Conservation (phyloP, 2,888 invertebrate genomes). For the Thereva nobilitata region DNA sequence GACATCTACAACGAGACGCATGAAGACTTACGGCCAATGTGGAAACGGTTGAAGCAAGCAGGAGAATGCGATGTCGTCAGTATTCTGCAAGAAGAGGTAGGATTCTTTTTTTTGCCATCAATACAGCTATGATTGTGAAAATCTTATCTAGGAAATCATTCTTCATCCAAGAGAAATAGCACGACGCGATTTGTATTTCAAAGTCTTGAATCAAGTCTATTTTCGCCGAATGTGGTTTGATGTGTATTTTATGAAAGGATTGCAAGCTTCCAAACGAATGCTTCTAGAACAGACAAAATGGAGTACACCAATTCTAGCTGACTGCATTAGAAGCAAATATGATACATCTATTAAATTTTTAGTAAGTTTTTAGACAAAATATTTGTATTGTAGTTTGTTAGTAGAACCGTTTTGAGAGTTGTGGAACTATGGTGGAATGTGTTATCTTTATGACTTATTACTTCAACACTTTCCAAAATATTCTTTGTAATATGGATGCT, state of each 20-base stretch:
- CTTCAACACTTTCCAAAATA: no score
- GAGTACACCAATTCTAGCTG: constrained; percentile 46
- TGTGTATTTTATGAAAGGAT: constrained; percentile 49
- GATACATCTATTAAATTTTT: constrained; percentile 48
- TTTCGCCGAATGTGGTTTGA: constrained; percentile 51
- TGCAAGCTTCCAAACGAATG: constrained; percentile 47
- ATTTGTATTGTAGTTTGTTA: no score
- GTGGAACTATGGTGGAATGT: no score
- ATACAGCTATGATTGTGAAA: not conserved
- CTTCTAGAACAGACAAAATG: constrained; percentile 47
- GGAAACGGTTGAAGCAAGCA: constrained; percentile 31
- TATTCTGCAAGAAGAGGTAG: constrained; percentile 33
- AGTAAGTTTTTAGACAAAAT: constrained; percentile 43
- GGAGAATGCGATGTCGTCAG: constrained; percentile 41
- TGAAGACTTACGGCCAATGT: constrained; percentile 26
- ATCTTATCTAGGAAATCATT: constrained; percentile 45
- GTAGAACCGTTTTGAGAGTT: no score
- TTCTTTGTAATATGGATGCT: no score
- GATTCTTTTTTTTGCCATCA: not conserved
- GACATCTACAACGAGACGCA: constrained; percentile 22
- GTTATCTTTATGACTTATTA: no score
- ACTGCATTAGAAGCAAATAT: constrained; percentile 47
- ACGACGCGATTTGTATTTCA: constrained; percentile 48
- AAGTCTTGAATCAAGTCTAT: constrained; percentile 52
- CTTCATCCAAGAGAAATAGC: constrained; percentile 51